Evolutionary conservation across 2,888 invertebrate species (phyloP).

Genomic region (Pomacea canaliculata): DNA sequence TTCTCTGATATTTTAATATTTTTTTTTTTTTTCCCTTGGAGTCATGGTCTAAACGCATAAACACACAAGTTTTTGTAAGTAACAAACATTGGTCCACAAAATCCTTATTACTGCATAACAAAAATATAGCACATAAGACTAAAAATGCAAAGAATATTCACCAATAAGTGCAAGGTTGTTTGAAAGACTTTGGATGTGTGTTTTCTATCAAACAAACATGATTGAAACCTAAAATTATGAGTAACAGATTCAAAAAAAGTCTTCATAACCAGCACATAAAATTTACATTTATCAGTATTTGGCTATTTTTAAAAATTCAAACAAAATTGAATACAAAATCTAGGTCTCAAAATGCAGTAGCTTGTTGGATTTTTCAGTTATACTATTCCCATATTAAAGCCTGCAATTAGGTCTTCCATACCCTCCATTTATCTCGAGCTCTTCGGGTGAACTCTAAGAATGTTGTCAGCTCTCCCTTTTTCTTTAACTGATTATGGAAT

Average conservation of each 20-base stretch:
- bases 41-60: slow-evolving; percentile 86
- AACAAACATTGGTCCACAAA: background rate
- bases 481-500: slow-evolving; percentile 99
- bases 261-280: no score
- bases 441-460: slow-evolving; percentile 99
- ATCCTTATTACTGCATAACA: background rate
- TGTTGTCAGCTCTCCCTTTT: slow-evolving; percentile 98
- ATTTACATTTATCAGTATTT: no score
- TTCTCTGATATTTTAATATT: slow-evolving; percentile 98
- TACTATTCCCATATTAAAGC: background rate
- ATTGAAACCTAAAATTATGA: no score
- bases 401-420: slow-evolving; percentile 70
- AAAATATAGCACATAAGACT: background rate
- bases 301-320: no score
- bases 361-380: background rate
- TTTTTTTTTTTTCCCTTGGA: slow-evolving; percentile 98
- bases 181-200: no score
- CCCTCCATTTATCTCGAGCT: slow-evolving; percentile 99
- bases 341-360: no score
- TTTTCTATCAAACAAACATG: no score
- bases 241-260: no score
- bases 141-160: background rate
- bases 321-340: no score
- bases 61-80: no score
- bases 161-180: no score